Base-by-base conservation (phyloP, 2,888 invertebrate genomes). In the Osmoderma eremita region DNA sequence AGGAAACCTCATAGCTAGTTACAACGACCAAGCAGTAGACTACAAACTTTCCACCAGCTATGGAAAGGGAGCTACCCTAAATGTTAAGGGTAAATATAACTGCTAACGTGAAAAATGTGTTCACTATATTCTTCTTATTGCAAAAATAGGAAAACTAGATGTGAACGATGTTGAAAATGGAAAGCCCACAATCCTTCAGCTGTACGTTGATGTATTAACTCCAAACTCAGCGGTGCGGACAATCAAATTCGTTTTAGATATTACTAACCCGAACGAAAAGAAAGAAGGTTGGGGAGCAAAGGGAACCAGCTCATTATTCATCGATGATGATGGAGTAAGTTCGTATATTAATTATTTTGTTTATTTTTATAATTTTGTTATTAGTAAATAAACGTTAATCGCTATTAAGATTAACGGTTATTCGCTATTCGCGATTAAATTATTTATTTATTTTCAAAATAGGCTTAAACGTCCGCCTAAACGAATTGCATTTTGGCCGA, bases 171-270 rank as follows among this genome's bases (percentile, higher is more conserved):
- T 22, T 36, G 49, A 65, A 0, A 51, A 80, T 0, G 80, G 80
- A 2, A 80, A 78, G 72, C 86, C 88, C 36, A 78, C 78, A 24
- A 76, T 81, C 2, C 83, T 85, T n/a, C 86, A 88, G 24, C 69
- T 82, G 41, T 79, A 82, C 0, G 17, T 87, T 0, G 83, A 84
- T 3, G 6, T 89, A 0, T 83, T 85, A 17, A 77, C 88, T 18
- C 88, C 90, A 0, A 83, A 85, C 61, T 86, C 88, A 0, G 85
- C 84, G 41, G 80, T 89, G 0, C 88, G 87, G 64, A 85, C 86
- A 70, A 74, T 90, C 50, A 88, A 87, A 73, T 78, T 83, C 38
- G 79, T 82, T 1, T 79, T 84, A 0, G 74, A 77, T 17, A 81
- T 82, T 0, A 15, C 45, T 82, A 0, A 51, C 81, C 13, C 69